A percentile compares a stretch with the other conserved stretches of the same genome.
These are phyloP conservation scores for Laterallus jamaicensis DNA, from an alignment of 2,113 vertebrate species.

Conservation along the genomic window DNA sequence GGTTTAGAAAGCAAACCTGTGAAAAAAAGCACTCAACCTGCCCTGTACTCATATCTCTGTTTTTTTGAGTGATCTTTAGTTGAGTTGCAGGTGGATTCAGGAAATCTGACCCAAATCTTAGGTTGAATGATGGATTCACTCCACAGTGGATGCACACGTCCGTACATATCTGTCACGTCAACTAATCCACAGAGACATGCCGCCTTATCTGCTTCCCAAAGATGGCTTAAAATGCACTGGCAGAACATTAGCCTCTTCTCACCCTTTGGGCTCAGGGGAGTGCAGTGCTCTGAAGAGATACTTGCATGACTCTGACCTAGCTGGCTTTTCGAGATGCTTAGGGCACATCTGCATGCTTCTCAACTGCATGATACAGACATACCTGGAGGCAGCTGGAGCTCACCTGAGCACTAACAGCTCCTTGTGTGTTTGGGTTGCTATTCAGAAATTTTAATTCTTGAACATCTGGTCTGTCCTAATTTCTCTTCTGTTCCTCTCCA, in stretches of 20 bases:
- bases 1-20: neutral
- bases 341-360: neutral
- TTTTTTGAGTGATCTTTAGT: neutral
- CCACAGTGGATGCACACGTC: slow-evolving; percentile 23
- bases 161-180: neutral
- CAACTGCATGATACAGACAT: neutral
- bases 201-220: neutral
- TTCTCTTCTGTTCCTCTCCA: slow-evolving; percentile 6
- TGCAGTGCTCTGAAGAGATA: neutral
- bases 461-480: slow-evolving; percentile 31
- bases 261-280: neutral
- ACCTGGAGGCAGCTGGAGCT: neutral
- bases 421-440: neutral
- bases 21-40: neutral
- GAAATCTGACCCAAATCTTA: neutral
- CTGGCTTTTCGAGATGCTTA: neutral
- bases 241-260: neutral
- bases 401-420: neutral
- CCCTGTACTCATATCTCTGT: neutral
- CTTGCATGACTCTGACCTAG: neutral
- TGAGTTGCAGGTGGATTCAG: neutral
- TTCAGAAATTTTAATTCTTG: slow-evolving; percentile 14
- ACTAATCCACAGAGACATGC: neutral
- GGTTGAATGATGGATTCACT: neutral
- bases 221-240: neutral